phyloP scores from a whole-genome alignment of 1,140 invertebrate genomes.

The Eurosta solidaginis region DNA sequence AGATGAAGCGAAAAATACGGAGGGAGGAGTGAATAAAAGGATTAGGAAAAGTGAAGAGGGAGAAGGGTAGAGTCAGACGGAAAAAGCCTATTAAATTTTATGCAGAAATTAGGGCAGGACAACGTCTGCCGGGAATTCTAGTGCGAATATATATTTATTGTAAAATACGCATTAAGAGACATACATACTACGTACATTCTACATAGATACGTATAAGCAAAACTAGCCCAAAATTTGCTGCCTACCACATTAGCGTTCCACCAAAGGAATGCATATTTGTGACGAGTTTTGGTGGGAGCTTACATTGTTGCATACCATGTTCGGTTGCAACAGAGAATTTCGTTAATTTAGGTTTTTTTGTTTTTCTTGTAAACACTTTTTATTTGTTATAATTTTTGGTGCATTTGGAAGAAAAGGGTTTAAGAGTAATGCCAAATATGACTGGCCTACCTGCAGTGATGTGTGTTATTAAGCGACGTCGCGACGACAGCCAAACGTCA shows the following conservation, averaged over 20 bases:
- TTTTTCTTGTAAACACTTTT: not conserved
- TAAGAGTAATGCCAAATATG: not conserved
- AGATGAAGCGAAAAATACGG: too few relatives aligned
- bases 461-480: slow-evolving; percentile 27
- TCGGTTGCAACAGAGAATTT: not conserved
- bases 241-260: not conserved
- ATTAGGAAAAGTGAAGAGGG: too few relatives aligned
- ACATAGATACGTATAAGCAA: too few relatives aligned
- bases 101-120: too few relatives aligned
- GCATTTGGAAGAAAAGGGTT: not conserved
- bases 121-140: too few relatives aligned
- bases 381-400: not conserved
- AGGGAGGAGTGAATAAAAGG: too few relatives aligned
- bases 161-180: not conserved
- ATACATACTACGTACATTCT: not conserved
- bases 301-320: not conserved
- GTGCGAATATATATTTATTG: too few relatives aligned
- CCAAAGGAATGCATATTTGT: slow-evolving; percentile 19
- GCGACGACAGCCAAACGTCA: slow-evolving; percentile 30
- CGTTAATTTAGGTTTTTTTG: not conserved
- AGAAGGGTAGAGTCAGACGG: too few relatives aligned
- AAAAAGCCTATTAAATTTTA: too few relatives aligned
- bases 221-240: too few relatives aligned
- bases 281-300: not conserved
- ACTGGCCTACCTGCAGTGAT: slow-evolving; percentile 25